Percentiles rank a stretch among this genome's conserved stretches.
Evolutionary conservation across 2,888 invertebrate species (phyloP).

Genomic region (Tiliacea aurago): DNA sequence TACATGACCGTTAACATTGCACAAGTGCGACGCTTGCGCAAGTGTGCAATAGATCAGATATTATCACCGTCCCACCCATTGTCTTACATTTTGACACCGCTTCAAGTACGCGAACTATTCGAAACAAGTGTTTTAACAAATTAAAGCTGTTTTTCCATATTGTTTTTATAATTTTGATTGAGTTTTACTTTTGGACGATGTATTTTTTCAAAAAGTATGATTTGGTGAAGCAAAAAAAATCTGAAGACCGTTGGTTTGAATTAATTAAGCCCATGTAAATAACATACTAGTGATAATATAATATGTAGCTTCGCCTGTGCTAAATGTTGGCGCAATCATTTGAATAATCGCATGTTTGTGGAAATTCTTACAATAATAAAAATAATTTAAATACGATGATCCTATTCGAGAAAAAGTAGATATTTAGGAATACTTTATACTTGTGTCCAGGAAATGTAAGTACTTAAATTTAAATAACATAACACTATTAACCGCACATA

Average conservation of each 20-base stretch:
- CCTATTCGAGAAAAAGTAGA: not conserved
- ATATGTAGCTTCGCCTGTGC: conserved; percentile 15
- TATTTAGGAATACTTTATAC: not conserved
- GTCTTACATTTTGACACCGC: conserved; percentile 67
- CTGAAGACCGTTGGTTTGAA: not conserved
- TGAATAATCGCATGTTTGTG: conserved; percentile 8
- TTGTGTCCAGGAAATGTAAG: not conserved
- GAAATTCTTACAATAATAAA: not conserved
- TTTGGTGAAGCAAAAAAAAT: not conserved
- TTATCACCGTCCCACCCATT: conserved; percentile 65
- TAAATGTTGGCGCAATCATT: conserved; percentile 32
- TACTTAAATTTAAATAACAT: not conserved
- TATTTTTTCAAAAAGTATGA: not conserved
- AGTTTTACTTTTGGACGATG: not conserved
- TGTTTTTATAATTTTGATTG: not conserved
- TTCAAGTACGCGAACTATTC: conserved; percentile 48
- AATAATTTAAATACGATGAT: not conserved
- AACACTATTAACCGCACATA: not conserved
- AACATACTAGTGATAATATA: conserved; percentile 4
- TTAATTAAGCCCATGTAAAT: conserved; percentile 1
- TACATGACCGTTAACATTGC: conserved; percentile 53
- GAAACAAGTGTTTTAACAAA: conserved; percentile 45
- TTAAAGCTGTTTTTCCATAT: not conserved
- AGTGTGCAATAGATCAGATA: conserved; percentile 56
- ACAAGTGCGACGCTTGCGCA: conserved; percentile 53